Base-by-base conservation (phyloP, 2,888 invertebrate species). In the Sialis fuliginosa region DNA sequence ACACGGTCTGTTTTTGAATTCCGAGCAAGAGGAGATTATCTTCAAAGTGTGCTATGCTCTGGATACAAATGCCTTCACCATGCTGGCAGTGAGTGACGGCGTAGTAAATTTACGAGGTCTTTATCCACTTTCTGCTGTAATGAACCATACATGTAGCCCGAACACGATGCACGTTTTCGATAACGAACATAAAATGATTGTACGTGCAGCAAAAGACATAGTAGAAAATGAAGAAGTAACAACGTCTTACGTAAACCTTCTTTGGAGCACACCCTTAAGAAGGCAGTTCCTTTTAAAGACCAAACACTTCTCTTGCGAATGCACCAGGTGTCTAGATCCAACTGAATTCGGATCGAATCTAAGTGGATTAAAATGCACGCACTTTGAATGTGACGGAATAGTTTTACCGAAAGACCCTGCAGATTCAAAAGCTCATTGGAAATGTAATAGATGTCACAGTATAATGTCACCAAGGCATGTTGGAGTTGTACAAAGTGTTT, bases 31-130 rank as follows among this genome's bases (percentile, higher is more conserved):
- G 56, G 56, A 67, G 37, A 65, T 75, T 46, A 70, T 82, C 71
- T 62, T 61, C n/a, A 60, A 65, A 39, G 72, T 75, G 1, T 77
- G 78, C 54, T 67, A 69, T 46, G 70, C 72, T 12, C 65, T 81
- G 56, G 78, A 81, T 56, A 76, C 81, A 3, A 81, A 79, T 58
- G 77, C 81, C 35, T 81, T 76, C 58, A 77, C 79, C 67, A 75
- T 70, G 52, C 68, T 69, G 46, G 67, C 62, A 48, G 58, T 60
- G 12, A 67, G 60, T 51, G 70, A 62, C 54, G 69, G 67, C 55
- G 62, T 55, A 45, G 65, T 67, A 55, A 72, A 70, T 55, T 60
- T 72, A 51, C 68, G 78, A 51, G 83, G 79, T 8, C 61, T 82
- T 45, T 84, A 77, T 63, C 79, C 81, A 22, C 67, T 80, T 48